Base-by-base conservation (phyloP, 2,113 vertebrate genomes). In the Eleginops maclovinus region DNA sequence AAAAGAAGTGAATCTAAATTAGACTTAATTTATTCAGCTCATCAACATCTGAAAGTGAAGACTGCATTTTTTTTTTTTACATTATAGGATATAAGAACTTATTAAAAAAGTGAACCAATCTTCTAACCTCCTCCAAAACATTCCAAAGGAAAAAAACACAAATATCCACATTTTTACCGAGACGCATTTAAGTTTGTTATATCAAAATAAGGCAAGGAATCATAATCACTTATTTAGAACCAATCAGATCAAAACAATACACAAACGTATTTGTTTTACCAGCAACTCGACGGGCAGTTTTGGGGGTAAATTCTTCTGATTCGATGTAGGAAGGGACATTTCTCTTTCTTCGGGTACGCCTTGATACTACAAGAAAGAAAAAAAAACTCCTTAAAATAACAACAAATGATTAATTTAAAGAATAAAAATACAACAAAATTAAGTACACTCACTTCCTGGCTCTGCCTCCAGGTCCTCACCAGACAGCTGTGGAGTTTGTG, bases 301-400 rank as follows among this genome's bases (percentile, higher is more conserved):
- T 85, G 21, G 64, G 14, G 22, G 44, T 49, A 3, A 65, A 9
- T 43, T 83, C 77, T 24, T 84, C 83, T 5, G 74, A 17, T 72
- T 86, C 74, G 4, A 67, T 56, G 1, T 9, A 3, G 13, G 7
- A 16, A 1, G 76, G 63, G 0, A 65, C 5, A 15, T 60, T 79
- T 46, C 44, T 87, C 60, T 78, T 88, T 72, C 82, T 82, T 66
- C 69, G 54, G 22, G 82, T 86, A 4, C 87, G 76, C n/a, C 87
- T 83, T 24, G 79, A 77, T n/a, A 77, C 90, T 90, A 26, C 6
- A 43, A 71, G 10, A 72, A 50, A 80, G 13, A 61, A n/a, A 71
- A 76, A 3, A 44, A 26, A 3, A n/a, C n/a, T n/a, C n/a, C n/a
- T 43, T 17, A 19, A 19, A 5, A 24, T 21, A 41, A 65, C 4